Percentiles rank a stretch among this genome's conserved stretches.
phyloP scores from a whole-genome alignment of 2,888 invertebrate species.

The Acleris holmiana region DNA sequence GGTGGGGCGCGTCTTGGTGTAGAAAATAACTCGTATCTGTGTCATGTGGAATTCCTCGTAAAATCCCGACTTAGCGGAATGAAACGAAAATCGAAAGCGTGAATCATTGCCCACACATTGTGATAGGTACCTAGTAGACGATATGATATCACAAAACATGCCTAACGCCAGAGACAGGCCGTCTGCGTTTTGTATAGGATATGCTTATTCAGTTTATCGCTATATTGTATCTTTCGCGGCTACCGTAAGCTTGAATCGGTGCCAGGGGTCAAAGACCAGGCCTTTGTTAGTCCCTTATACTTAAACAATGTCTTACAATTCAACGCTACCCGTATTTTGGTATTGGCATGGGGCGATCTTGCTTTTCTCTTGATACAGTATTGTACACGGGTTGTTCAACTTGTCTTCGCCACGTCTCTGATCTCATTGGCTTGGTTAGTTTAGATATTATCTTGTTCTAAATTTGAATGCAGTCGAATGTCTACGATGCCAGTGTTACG shows the following conservation, averaged over 20 bases:
- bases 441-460: background rate
- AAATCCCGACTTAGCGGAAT: background rate
- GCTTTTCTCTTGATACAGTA: background rate
- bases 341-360: constrained; percentile 18
- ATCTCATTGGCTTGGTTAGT: background rate
- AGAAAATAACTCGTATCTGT: background rate
- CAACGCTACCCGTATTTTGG: constrained; percentile 38
- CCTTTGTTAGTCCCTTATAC: constrained; percentile 52
- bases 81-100: constrained; percentile 11
- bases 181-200: constrained; percentile 20
- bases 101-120: constrained; percentile 9
- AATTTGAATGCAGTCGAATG: background rate
- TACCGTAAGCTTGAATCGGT: constrained; percentile 54
- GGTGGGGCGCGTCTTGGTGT: too few species aligned
- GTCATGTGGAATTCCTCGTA: background rate
- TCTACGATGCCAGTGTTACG: background rate
- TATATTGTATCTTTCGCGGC: constrained; percentile 17
- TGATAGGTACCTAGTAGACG: constrained; percentile 10
- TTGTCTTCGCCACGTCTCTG: background rate
- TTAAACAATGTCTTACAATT: constrained; percentile 42
- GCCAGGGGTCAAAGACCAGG: constrained; percentile 69
- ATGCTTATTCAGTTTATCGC: constrained; percentile 19
- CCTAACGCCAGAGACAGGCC: constrained; percentile 27
- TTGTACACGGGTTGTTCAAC: background rate
- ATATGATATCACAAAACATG: constrained; percentile 24